Base-by-base conservation (phyloP, 2,113 vertebrate species). In the Casuarius casuarius region DNA sequence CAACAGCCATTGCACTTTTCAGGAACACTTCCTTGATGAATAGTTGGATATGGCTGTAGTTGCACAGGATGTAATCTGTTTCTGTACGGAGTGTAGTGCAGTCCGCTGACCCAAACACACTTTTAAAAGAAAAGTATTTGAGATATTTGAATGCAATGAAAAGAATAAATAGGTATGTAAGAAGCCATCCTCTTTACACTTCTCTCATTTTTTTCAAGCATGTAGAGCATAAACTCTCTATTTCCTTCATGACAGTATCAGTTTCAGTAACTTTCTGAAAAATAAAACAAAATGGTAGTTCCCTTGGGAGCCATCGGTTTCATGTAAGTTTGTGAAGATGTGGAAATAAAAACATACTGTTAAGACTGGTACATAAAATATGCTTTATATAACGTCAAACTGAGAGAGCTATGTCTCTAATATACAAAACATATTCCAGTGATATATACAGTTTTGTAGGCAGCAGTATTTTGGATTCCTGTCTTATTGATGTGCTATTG, bases 261-360 rank as follows among this genome's bases (percentile, higher is more conserved):
- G 31, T 68, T 83, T 70, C 58, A 65, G 76, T 46, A 79, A n/a
- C 44, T 68, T 68, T 62, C 26, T 87, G 54, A 84, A 93, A 94
- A 83, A 48, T 88, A 76, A 86, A 77, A 73, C 73, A 94, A 91
- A 94, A 94, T 84, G n/a, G 51, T 46, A 19, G 42, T 70, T 84
- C 77, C 23, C 65, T 70, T 71, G 66, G 74, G 74, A 89, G 42
- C 29, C 35, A 35, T 89, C 90, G 83, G 42, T 42, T 90, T 74
- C 0, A 0, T 73, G 72, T 28, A 87, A 65, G 79, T 84, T 90
- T 49, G 28, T 52, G 77, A 65, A 84, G 35, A 44, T 56, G 7
- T 58, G 26, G 49, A 94, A 73, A 86, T 72, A 82, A 63, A 67
- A 90, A 68, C 44, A n/a, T 68, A n/a, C 62, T 90, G 33, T 59